Percentiles rank a stretch among this genome's conserved stretches.
Conservation (phyloP, 2,797 vertebrate species). For the Cephalopachus bancanus region DNA sequence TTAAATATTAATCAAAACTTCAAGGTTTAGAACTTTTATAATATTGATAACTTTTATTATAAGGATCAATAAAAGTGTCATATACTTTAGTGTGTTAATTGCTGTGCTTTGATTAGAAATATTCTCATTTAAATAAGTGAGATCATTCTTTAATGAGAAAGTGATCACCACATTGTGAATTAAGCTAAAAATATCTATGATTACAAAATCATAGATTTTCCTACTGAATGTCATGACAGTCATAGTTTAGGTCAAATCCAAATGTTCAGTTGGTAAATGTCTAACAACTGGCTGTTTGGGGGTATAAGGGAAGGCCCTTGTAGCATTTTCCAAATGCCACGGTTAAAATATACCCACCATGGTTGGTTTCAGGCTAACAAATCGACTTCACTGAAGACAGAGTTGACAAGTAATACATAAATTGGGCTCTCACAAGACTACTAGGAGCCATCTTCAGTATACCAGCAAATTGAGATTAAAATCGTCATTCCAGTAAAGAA, state of each 20-base stretch:
- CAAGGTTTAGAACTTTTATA: not conserved
- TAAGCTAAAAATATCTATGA: not conserved
- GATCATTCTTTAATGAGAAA: not conserved
- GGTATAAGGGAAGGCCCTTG: not conserved
- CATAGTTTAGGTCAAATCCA: not conserved
- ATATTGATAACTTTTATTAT: not conserved
- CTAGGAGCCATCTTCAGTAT: not conserved
- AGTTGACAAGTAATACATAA: not conserved
- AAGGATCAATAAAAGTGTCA: not conserved
- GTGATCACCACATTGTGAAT: not conserved
- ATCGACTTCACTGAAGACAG: not conserved
- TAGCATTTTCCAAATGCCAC: not conserved
- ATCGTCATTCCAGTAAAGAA: not conserved
- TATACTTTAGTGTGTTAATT: not conserved
- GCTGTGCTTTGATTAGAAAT: not conserved
- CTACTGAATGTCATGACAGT: not conserved
- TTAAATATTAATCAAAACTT: slow-evolving; percentile 27
- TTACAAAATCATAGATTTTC: not conserved
- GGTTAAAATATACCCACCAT: not conserved
- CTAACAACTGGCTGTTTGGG: not conserved
- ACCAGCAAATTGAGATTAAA: not conserved
- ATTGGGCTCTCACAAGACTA: not conserved
- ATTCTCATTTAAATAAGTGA: not conserved
- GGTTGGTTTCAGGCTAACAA: not conserved
- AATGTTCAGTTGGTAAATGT: not conserved